These are phyloP conservation scores for Callaeas wilsoni DNA, from an alignment of 2,113 vertebrate species.

Conservation along the genomic window DNA sequence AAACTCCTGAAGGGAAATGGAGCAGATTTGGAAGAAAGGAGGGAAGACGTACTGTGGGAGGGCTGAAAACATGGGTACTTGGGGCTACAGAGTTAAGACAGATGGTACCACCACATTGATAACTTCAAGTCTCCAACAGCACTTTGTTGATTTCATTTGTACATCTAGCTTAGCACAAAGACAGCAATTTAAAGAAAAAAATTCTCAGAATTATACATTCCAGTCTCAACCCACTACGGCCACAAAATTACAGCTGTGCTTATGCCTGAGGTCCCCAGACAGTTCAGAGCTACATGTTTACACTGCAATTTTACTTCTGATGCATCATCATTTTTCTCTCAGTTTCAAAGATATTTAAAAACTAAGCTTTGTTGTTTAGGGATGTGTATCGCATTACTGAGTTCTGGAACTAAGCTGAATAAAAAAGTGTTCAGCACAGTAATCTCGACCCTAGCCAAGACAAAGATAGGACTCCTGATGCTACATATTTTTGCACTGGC, in stretches of 20 bases:
- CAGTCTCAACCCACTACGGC: not conserved
- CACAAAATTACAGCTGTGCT: constrained; percentile 32
- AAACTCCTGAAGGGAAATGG: not conserved
- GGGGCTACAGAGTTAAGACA: not conserved
- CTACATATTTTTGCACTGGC: not conserved
- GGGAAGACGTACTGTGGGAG: fast-evolving
- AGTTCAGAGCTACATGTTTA: not conserved
- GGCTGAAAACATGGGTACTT: not conserved
- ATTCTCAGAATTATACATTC: constrained; percentile 4
- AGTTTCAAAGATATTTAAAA: not conserved
- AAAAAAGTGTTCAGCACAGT: not conserved
- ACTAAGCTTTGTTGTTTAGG: not conserved
- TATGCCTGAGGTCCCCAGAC: not conserved
- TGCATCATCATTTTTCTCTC: not conserved
- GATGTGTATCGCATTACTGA: not conserved
- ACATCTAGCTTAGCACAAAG: not conserved
- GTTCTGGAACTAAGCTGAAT: not conserved
- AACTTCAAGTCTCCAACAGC: not conserved
- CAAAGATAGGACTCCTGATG: not conserved
- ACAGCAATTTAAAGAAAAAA: not conserved
- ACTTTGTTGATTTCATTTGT: not conserved
- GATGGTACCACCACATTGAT: not conserved
- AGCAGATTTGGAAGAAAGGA: not conserved
- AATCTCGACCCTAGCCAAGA: not conserved
- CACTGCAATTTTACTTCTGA: not conserved